Base-by-base conservation (phyloP, 2,888 invertebrate species). In the Oscheius myriophilus region DNA sequence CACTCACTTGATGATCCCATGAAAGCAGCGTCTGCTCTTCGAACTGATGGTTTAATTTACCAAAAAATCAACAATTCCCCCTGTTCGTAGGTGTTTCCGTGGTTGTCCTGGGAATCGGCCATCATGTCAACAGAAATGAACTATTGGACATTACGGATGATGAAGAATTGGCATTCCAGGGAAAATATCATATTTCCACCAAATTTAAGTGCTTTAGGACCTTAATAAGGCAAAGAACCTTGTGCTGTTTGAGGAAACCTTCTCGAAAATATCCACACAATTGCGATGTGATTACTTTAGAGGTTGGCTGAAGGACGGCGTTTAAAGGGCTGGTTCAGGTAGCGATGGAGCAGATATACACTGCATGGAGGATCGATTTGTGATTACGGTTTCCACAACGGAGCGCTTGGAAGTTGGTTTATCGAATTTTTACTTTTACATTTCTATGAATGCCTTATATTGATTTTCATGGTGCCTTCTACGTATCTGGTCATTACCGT, bases 391-490 rank as follows among this genome's bases (percentile, higher is more conserved):
- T 14, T 61, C 61, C 3, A 61, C 61, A n/a, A 25, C 61, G 7
- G 61, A 61, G 18, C 25, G 26, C 9, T 46, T 61, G 49, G n/a
- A 46, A 39, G 61, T 61, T 49, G 25, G 23, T 23, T 21, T 33
- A 33, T 33, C 33, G 3, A 3, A 6, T 9, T 33, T 33, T 33
- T 9, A 6, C 33, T 33, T 33, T 33, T 33, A n/a, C n/a, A n/a
- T 33, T 33, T 33, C 33, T 33, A 3, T 33, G 33, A 9, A 33
- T 33, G 3, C 33, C 33, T 33, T 33, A 33, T 33, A 33, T 21
- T 41, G 43, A 43, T 57, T 61, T 61, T 61, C 46, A 61, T 61
- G 61, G 61, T 6, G 61, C 49, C 21, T 49, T 61, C 49, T 61
- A 61, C 21, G 61, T 61, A 33, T 18, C 46, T 16, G 33, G 39